Percentiles rank a stretch among this genome's conserved stretches.
Conservation (phyloP, 2,113 vertebrate genomes). For the Leuciscus idus region DNA sequence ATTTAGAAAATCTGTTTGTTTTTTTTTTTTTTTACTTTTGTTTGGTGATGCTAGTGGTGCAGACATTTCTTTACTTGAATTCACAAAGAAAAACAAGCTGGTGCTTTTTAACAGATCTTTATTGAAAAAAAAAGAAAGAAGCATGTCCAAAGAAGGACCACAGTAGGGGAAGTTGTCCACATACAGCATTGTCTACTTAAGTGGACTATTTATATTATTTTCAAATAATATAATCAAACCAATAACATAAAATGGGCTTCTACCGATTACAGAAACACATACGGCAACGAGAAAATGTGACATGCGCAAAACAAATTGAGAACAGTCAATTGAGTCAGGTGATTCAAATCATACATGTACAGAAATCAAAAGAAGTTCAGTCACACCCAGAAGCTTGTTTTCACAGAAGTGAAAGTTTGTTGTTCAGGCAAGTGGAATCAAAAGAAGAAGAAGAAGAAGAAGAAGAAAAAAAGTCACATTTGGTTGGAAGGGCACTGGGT, state of each 20-base stretch:
- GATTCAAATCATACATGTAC: background rate
- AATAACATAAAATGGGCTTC: background rate
- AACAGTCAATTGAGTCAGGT: no score
- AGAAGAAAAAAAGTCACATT: conserved; percentile 49
- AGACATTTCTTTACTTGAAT: background rate
- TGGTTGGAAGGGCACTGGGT: conserved; percentile 44
- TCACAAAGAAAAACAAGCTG: background rate
- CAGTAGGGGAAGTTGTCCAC: background rate
- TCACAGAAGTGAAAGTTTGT: background rate
- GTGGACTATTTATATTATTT: background rate
- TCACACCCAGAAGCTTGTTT: background rate
- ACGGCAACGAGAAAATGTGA: background rate
- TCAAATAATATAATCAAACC: conserved; percentile 3
- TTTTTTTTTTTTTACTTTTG: background rate
- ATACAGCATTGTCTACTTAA: background rate
- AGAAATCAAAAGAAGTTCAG: background rate
- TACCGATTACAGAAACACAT: background rate
- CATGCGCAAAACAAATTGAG: background rate
- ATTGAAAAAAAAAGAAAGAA: background rate
- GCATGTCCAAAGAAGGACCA: background rate
- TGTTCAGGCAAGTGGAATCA: conserved; percentile 17
- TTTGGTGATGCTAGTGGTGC: no score
- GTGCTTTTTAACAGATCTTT: conserved; percentile 20
- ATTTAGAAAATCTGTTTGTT: background rate
- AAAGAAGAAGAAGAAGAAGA: background rate